Conservation (phyloP, 1,140 invertebrate species). For the Bicyclus anynana region DNA sequence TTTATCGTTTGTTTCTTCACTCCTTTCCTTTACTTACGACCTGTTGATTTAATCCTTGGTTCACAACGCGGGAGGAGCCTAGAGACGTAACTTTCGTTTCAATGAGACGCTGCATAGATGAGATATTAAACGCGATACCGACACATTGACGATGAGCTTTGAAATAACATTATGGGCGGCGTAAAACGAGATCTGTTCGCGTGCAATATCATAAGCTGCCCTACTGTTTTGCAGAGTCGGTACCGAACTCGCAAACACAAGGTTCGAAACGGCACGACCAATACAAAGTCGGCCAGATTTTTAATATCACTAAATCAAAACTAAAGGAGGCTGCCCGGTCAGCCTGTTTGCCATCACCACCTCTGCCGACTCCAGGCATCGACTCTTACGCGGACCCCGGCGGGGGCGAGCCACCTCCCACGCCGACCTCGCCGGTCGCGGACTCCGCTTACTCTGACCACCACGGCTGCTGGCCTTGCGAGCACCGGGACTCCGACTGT, state of each 20-base stretch:
- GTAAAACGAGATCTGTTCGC: constrained; percentile 24
- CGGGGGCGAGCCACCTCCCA: constrained; percentile 64
- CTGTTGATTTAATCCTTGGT: constrained; percentile 40
- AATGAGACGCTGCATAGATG: constrained; percentile 31
- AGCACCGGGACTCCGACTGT: constrained; percentile 58
- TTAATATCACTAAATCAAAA: constrained; percentile 45
- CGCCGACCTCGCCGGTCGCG: constrained; percentile 65
- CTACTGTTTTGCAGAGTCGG: constrained; percentile 44
- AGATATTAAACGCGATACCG: constrained; percentile 24
- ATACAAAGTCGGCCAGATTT: constrained; percentile 39
- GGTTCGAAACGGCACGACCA: constrained; percentile 30
- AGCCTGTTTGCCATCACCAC: constrained; percentile 35
- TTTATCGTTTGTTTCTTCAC: constrained; percentile 47
- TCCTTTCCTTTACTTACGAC: constrained; percentile 54
- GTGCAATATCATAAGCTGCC: constrained; percentile 29
- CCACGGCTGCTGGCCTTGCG: constrained; percentile 76
- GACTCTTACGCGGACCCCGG: constrained; percentile 67
- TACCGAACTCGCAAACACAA: constrained; percentile 38
- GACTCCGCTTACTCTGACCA: constrained; percentile 77
- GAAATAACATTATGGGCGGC: constrained; percentile 39
- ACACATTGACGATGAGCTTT: constrained; percentile 23
- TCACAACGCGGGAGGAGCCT: constrained; percentile 37
- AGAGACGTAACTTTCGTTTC: constrained; percentile 25
- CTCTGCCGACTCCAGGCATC: constrained; percentile 59
- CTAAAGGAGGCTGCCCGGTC: constrained; percentile 39